A percentile compares a stretch with the other conserved stretches of the same genome.
Conservation (phyloP, 2,888 invertebrate species). For the Drosophila helvetica region DNA sequence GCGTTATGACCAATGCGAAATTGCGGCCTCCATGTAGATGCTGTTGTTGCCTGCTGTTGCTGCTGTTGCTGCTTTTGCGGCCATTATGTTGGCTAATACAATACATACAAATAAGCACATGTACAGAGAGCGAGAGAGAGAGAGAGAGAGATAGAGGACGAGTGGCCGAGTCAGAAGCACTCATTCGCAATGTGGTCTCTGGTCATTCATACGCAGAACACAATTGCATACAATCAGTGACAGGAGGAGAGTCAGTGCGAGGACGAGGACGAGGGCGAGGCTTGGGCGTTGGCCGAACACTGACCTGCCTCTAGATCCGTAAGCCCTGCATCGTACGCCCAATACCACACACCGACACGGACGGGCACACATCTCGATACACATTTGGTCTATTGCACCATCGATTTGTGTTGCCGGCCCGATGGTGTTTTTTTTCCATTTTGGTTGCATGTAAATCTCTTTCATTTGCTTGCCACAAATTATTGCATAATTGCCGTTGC, state of each 20-base stretch:
- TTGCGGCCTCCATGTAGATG: conserved; percentile 35
- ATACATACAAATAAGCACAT: conserved; percentile 76
- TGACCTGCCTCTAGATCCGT: conserved; percentile 52
- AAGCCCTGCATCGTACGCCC: conserved; percentile 15
- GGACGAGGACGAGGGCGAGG: conserved; percentile 26
- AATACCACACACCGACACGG: conserved; percentile 9
- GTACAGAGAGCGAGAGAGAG: conserved; percentile 30
- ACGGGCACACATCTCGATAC: conserved; percentile 45
- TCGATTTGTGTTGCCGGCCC: conserved; percentile 51
- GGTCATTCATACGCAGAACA: conserved; percentile 75
- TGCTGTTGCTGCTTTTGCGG: conserved; percentile 46
- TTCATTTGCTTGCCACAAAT: conserved; percentile 71
- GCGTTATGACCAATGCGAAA: conserved; percentile 70
- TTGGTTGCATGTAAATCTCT: conserved; percentile 64
- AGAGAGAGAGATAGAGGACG: neutral
- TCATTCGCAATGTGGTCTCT: conserved; percentile 74
- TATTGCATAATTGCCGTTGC: conserved; percentile 75
- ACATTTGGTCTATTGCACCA: conserved; percentile 63
- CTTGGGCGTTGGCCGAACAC: conserved; percentile 68
- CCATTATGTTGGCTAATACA: conserved; percentile 77
- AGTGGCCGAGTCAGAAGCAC: conserved; percentile 66
- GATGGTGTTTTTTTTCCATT: neutral
- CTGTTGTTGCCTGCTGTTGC: conserved; percentile 31
- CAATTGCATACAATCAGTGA: conserved; percentile 74
- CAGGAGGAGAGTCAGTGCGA: conserved; percentile 6